Base-by-base conservation (phyloP, 2,888 invertebrate species). In the Tetramorium bicarinatum region DNA sequence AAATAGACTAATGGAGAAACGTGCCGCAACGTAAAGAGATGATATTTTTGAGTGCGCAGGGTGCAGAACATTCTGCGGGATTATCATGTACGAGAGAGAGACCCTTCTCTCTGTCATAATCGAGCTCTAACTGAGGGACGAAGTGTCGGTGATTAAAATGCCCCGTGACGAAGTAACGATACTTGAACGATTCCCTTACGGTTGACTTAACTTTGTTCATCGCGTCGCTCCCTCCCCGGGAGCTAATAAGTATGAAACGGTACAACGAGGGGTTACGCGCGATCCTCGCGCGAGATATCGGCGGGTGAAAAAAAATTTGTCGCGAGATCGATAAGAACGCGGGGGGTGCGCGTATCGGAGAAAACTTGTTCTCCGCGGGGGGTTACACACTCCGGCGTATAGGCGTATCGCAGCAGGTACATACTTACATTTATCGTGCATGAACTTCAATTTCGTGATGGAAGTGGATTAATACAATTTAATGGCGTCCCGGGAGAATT, bases 381-480 rank as follows among this genome's bases (percentile, higher is more conserved):
- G 72, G 41, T 38, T 29, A 8, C 41, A 18, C 21, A 41, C 21
- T 49, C 7, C 18, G 29, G 29, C 41, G 29, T n/a, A 44, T n/a
- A 15, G 59, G 41, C 21, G 49, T 64, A 25, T 67, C 62, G 34
- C 61, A 61, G 52, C 69, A 69, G 41, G 64, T 82, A 66, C 76
- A 66, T 75, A 83, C 64, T 59, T 75, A 72, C 64, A 59, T 79
- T 67, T 80, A 59, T 47, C 79, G 79, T 25, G 59, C 38, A 66
- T 72, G 75, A 69, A 76, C 85, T 88, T 81, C 90, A 90, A 91
- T 90, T 90, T 86, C 87, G 80, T 85, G 86, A 89, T 91, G 89
- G 85, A 85, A 87, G 86, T 85, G 87, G 83, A 90, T 90, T 91
- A 89, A 91, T 89, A 90, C 89, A 90, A 90, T 90, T 90, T 89